phyloP scores from a whole-genome alignment of 2,888 invertebrate species.

The Drosophila melanosoma region DNA sequence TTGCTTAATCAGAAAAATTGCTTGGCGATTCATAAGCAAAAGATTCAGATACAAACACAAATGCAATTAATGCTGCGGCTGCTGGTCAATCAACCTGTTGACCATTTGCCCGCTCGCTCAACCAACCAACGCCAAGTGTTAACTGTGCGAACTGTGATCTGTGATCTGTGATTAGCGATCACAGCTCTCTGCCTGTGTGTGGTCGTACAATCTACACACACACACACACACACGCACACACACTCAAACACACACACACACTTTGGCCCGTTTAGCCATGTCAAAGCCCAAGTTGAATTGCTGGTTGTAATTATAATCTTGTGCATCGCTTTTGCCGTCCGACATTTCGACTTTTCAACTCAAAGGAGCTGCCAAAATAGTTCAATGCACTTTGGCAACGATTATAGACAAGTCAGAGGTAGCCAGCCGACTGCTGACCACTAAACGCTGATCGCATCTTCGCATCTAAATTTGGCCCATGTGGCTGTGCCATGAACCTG shows the following conservation, averaged over 20 bases:
- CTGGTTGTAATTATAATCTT: slow-evolving; percentile 23
- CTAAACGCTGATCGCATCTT: slow-evolving; percentile 3
- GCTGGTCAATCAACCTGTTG: slow-evolving; percentile 54
- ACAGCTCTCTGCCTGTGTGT: slow-evolving; percentile 13
- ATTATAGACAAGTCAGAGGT: slow-evolving; percentile 1
- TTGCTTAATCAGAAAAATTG: slow-evolving; percentile 26
- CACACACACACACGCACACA: neutral
- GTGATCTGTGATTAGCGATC: slow-evolving; percentile 1
- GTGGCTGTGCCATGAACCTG: slow-evolving; percentile 24
- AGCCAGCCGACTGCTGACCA: slow-evolving; percentile 8
- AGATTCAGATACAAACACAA: slow-evolving; percentile 19
- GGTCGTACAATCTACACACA: slow-evolving; percentile 2
- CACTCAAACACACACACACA: neutral
- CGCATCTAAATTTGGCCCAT: slow-evolving; percentile 21
- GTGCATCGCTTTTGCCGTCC: slow-evolving; percentile 23
- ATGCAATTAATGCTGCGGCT: slow-evolving; percentile 4
- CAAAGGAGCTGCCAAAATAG: slow-evolving; percentile 5
- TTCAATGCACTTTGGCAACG: slow-evolving; percentile 42
- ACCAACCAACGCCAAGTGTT: slow-evolving; percentile 25
- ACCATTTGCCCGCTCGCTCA: slow-evolving; percentile 12
- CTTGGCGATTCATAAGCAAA: slow-evolving; percentile 20
- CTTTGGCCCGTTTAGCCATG: slow-evolving; percentile 19
- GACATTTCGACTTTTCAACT: slow-evolving; percentile 39
- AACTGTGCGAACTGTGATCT: slow-evolving; percentile 26
- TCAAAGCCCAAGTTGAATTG: slow-evolving; percentile 31